phyloP scores from a whole-genome alignment of 1,140 invertebrate species.

The Trichoplusia ni region DNA sequence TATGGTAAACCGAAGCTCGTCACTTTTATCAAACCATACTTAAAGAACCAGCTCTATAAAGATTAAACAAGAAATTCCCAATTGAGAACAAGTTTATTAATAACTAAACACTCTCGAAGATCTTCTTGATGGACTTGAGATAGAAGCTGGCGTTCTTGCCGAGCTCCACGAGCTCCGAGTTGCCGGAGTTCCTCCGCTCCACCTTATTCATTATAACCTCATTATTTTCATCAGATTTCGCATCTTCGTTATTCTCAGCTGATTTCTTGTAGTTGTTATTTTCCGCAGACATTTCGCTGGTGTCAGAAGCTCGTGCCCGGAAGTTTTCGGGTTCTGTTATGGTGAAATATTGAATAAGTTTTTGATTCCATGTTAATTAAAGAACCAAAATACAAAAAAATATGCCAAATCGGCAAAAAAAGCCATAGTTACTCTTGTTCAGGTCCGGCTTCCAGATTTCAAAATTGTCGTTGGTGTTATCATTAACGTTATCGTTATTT shows the following conservation, averaged over 20 bases:
- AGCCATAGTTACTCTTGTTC: neutral
- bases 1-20: no score
- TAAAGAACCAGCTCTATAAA: no score
- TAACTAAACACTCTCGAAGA: slow-evolving; percentile 27
- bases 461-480: neutral
- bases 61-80: neutral
- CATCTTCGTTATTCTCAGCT: neutral
- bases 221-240: neutral
- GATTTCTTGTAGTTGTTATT: no score
- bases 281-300: no score
- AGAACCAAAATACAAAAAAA: no score
- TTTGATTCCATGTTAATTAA: no score
- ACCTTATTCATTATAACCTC: neutral
- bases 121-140: slow-evolving; percentile 36
- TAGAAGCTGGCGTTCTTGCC: slow-evolving; percentile 45
- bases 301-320: no score
- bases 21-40: no score
- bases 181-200: neutral
- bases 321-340: no score
- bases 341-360: no score
- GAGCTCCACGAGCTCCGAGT: slow-evolving; percentile 34
- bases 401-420: no score
- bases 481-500: neutral
- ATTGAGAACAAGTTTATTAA: neutral
- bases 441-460: neutral